Conservation (phyloP, 2,797 vertebrate genomes). For the Tragopan temminckii region DNA sequence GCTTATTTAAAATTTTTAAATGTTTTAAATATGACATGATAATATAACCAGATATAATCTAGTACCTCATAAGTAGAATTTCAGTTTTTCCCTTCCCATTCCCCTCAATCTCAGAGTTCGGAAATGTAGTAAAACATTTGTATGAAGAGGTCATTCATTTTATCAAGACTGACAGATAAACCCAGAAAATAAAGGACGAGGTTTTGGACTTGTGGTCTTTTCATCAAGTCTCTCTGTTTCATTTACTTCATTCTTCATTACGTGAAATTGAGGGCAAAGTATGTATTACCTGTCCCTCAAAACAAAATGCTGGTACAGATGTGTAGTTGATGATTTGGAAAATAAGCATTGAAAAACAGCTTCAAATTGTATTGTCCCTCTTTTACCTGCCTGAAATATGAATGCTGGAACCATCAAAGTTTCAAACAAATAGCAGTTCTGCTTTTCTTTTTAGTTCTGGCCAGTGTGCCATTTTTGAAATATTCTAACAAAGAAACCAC, state of each 20-base stretch:
- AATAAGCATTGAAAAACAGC: constrained; percentile 9
- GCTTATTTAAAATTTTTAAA: not conserved
- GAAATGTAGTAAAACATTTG: not conserved
- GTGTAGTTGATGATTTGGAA: constrained; percentile 42
- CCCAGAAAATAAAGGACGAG: not conserved
- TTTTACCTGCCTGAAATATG: constrained; percentile 59
- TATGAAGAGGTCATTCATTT: not conserved
- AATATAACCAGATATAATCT: not conserved
- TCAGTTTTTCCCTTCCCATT: not conserved
- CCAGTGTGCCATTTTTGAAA: constrained; percentile 86
- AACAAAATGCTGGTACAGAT: constrained; percentile 67
- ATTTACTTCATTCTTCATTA: not conserved
- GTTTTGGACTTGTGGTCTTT: not conserved
- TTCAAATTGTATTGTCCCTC: not conserved
- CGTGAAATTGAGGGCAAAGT: constrained; percentile 48
- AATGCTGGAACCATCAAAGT: constrained; percentile 50
- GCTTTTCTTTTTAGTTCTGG: constrained; percentile 82
- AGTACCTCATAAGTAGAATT: not conserved
- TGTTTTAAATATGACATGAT: not conserved
- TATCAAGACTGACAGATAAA: not conserved
- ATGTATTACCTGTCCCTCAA: constrained; percentile 41
- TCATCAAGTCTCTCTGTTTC: not conserved
- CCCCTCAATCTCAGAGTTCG: not conserved
- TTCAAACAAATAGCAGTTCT: constrained; percentile 58
- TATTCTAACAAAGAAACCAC: constrained; percentile 87